These are phyloP conservation scores for Graphium colonna DNA, from an alignment of 2,888 invertebrate species.

Conservation along the genomic window DNA sequence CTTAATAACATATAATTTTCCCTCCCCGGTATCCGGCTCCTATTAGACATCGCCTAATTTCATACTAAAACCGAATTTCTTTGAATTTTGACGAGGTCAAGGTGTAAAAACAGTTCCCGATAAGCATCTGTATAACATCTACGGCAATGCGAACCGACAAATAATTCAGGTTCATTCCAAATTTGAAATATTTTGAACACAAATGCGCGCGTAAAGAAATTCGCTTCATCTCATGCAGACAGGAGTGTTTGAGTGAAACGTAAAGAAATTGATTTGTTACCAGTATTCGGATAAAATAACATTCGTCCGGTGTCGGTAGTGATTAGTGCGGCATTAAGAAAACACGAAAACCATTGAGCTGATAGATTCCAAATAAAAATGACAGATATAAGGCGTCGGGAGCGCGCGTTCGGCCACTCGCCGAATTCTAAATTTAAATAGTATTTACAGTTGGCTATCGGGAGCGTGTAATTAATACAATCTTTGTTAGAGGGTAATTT, in stretches of 20 bases:
- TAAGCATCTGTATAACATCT: slow-evolving; percentile 28
- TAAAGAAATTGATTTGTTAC: slow-evolving; percentile 21
- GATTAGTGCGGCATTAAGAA: slow-evolving; percentile 43
- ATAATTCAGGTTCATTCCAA: slow-evolving; percentile 6
- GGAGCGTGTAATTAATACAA: slow-evolving; percentile 79
- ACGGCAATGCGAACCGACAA: not conserved
- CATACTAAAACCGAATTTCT: slow-evolving; percentile 56
- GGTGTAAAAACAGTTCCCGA: slow-evolving; percentile 40
- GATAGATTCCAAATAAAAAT: slow-evolving; percentile 55
- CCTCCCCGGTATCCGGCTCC: slow-evolving; percentile 69
- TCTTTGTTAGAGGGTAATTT: slow-evolving; percentile 80
- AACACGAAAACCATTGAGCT: slow-evolving; percentile 40
- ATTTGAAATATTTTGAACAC: not conserved
- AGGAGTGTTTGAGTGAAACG: not conserved
- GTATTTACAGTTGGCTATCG: slow-evolving; percentile 76
- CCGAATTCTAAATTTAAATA: slow-evolving; percentile 71
- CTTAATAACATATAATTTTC: slow-evolving; percentile 75
- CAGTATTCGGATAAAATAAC: slow-evolving; percentile 26
- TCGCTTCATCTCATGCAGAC: not conserved
- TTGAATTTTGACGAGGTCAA: slow-evolving; percentile 53
- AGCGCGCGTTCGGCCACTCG: slow-evolving; percentile 51
- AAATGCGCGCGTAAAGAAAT: not conserved
- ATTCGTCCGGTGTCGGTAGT: slow-evolving; percentile 38
- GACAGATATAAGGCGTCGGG: slow-evolving; percentile 67
- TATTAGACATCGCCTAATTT: slow-evolving; percentile 68